Evolutionary conservation across 2,113 vertebrate genomes (phyloP), one percentile per base, ranked within the genome.

Genomic region (Carassius auratus): DNA sequence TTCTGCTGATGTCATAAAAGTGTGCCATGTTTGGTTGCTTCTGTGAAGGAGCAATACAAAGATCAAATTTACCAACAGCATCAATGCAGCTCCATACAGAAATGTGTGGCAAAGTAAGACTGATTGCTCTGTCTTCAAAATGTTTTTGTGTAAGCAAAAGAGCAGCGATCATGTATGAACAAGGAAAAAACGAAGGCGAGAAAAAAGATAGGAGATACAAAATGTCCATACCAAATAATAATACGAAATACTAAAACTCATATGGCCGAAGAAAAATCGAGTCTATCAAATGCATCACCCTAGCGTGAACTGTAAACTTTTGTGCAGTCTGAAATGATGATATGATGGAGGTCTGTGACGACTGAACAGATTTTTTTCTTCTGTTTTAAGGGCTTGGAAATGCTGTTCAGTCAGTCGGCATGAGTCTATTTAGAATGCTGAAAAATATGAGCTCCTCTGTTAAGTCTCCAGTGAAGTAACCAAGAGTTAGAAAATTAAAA

Each of bases 1-100:
- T 92, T 93, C 88, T 93, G 92, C 90, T 92, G 92, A 93, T 94
- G 91, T 92, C 91, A 91, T 90, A 92, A 86, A 90, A 90, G 90
- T 38, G 86, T 86, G 89, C 90, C 89, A 89, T 89, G 91, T 86
- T 86, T 87, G 87, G 89, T 15, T 87, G 88, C 86, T 85, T 87
- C 90, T 83, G 87, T 62, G 75, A 71, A 81, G 57, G 90, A 91
- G 87, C 85, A 91, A 87, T 30, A 81, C 81, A 89, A 89, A 91
- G 90, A 91, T 90, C 89, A 92, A 89, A 90, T 82, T 83, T 83
- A 86, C 85, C 71, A 76, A 55, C 81, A 57, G 78, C 48, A 75
- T 77, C 66, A 64, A 52, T 71, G 26, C 68, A 76, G 90, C 76
- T 88, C 81, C 85, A 82, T 38, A 87, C 74, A 55, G 5, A 86